These are phyloP conservation scores for Drosophila navojoa DNA, from an alignment of 1,140 invertebrate genomes.

Conservation along the genomic window DNA sequence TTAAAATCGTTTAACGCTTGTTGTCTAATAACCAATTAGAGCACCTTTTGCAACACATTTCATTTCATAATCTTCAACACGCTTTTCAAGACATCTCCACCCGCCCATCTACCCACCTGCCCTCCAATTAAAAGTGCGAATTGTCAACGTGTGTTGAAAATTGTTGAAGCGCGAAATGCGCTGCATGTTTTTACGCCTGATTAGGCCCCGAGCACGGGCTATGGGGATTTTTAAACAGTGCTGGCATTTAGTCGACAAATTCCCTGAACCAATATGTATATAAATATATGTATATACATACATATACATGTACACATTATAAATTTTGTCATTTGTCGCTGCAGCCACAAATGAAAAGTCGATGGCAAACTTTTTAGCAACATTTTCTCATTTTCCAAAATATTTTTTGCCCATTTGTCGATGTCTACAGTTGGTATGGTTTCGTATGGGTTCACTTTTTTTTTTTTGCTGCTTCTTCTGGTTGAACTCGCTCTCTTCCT, in stretches of 20 bases:
- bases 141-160: slow-evolving; percentile 21
- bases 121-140: slow-evolving; percentile 47
- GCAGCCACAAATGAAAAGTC: slow-evolving; percentile 10
- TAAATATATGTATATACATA: not conserved
- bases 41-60: slow-evolving; percentile 14
- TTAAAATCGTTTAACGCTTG: not conserved
- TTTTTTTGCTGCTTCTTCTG: slow-evolving; percentile 27
- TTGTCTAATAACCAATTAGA: slow-evolving; percentile 43
- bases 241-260: slow-evolving; percentile 22
- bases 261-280: slow-evolving; percentile 9
- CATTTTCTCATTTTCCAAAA: slow-evolving; percentile 40
- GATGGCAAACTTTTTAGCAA: slow-evolving; percentile 50
- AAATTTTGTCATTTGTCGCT: slow-evolving; percentile 35
- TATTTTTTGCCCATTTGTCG: slow-evolving; percentile 29
- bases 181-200: slow-evolving; percentile 65
- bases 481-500: slow-evolving; percentile 22
- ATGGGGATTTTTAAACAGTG: too few species aligned
- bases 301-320: not conserved
- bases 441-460: not conserved
- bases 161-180: slow-evolving; percentile 58
- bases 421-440: slow-evolving; percentile 10
- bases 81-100: slow-evolving; percentile 5
- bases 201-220: slow-evolving; percentile 30
- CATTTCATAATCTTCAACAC: slow-evolving; percentile 24
- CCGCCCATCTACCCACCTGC: not conserved